A percentile compares a stretch with the other conserved stretches of the same genome.
Conservation (phyloP, 2,113 vertebrate species). For the Polypterus senegalus region DNA sequence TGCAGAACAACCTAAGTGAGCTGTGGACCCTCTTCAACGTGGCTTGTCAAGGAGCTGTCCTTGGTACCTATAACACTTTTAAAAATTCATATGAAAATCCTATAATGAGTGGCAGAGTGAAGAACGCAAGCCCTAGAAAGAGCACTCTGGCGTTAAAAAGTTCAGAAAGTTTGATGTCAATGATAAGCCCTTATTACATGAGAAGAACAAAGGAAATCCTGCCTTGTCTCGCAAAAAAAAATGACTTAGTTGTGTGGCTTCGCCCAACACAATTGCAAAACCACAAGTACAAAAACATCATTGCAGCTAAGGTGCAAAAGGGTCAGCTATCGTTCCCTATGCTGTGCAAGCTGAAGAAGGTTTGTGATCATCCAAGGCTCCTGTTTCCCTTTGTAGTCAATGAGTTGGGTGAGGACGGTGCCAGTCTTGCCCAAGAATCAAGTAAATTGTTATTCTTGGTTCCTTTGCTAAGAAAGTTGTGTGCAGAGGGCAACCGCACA, state of each 20-base stretch:
- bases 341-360: slow-evolving; percentile 54
- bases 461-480: slow-evolving; percentile 43
- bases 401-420: slow-evolving; percentile 40
- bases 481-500: slow-evolving; percentile 51
- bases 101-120: slow-evolving; percentile 56
- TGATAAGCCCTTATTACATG: slow-evolving; percentile 62
- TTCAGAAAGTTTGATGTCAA: slow-evolving; percentile 58
- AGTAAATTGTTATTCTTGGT: slow-evolving; percentile 59
- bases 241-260: slow-evolving; percentile 65
- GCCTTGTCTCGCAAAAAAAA: slow-evolving; percentile 59
- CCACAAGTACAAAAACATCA: slow-evolving; percentile 59
- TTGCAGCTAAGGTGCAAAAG: slow-evolving; percentile 53
- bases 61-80: slow-evolving; percentile 61
- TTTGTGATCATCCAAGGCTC: slow-evolving; percentile 64
- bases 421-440: slow-evolving; percentile 48
- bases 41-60: slow-evolving; percentile 55
- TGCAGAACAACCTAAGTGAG: slow-evolving; percentile 66
- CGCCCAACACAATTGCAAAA: slow-evolving; percentile 51
- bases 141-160: slow-evolving; percentile 63
- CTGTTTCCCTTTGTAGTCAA: slow-evolving; percentile 39
- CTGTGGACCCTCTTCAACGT: slow-evolving; percentile 65
- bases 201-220: slow-evolving; percentile 59
- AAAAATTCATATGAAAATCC: slow-evolving; percentile 62
- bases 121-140: slow-evolving; percentile 51
- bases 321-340: slow-evolving; percentile 52